Percentiles rank a stretch among this genome's conserved stretches.
Evolutionary conservation across 92 coral and sea anemone species (phyloP).

Genomic region (Meandrina meandrites): DNA sequence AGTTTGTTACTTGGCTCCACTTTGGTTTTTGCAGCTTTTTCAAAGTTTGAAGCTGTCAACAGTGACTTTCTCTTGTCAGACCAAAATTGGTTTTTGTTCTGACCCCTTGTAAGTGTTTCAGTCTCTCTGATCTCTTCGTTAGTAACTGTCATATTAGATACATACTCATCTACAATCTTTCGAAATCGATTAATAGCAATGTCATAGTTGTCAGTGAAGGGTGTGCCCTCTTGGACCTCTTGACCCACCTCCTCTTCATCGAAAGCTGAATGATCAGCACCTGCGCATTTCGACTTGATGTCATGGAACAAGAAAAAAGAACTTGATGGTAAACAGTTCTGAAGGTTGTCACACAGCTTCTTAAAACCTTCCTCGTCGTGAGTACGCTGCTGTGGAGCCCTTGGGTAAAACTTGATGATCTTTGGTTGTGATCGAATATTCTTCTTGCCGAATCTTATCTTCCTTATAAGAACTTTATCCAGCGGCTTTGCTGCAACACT

Average conservation of each 20-base stretch:
- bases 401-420: conserved; percentile 51
- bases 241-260: not conserved
- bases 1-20: conserved; percentile 12
- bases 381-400: conserved; percentile 28
- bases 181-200: conserved; percentile 25
- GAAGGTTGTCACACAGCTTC: conserved; percentile 1
- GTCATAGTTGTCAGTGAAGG: conserved; percentile 30
- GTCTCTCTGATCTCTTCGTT: conserved; percentile 23
- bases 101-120: conserved; percentile 48
- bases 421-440: conserved; percentile 46
- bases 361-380: conserved; percentile 10
- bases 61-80: conserved; percentile 37
- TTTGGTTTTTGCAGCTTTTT: not conserved
- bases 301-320: conserved; percentile 40
- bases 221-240: not conserved
- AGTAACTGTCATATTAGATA: conserved; percentile 11
- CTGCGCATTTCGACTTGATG: conserved; percentile 26
- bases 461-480: conserved; percentile 30
- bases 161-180: conserved; percentile 28
- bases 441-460: conserved; percentile 48
- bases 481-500: conserved; percentile 45
- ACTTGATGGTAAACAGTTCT: conserved; percentile 19
- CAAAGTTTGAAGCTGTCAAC: conserved; percentile 47
- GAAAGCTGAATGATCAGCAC: too few relatives aligned
- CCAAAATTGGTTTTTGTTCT: conserved; percentile 43